A percentile compares a stretch with the other conserved stretches of the same genome.
Conservation (phyloP, 2,888 invertebrate genomes). For the Heteromurus nitidus region DNA sequence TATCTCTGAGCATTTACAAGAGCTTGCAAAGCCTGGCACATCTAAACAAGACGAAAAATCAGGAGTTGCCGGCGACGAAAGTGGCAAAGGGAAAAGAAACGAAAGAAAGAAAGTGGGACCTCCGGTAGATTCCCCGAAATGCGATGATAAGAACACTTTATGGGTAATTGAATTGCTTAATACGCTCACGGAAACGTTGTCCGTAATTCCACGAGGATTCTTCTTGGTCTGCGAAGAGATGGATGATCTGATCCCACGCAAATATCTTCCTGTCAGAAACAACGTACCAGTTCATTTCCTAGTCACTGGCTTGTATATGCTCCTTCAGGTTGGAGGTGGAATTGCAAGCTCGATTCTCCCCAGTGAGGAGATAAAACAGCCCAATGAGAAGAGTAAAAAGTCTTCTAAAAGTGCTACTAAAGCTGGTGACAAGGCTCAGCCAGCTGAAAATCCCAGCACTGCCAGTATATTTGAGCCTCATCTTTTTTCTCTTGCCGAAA, state of each 20-base stretch:
- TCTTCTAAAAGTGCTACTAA: constrained; percentile 47
- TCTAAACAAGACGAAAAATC: constrained; percentile 12
- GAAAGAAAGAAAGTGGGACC: background rate
- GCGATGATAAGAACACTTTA: constrained; percentile 63
- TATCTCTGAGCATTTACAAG: constrained; percentile 52
- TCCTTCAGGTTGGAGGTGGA: constrained; percentile 76
- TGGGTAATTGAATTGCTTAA: constrained; percentile 72
- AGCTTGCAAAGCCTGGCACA: constrained; percentile 31
- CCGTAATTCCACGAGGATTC: constrained; percentile 72
- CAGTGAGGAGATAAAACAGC: constrained; percentile 20
- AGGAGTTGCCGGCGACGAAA: background rate
- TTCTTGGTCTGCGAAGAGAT: constrained; percentile 75
- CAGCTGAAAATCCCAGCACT: constrained; percentile 50
- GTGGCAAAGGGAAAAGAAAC: constrained; percentile 14
- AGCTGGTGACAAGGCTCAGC: constrained; percentile 33
- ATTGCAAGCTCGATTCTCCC: constrained; percentile 64
- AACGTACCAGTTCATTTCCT: constrained; percentile 85
- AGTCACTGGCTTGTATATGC: constrained; percentile 82
- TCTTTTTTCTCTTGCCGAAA: constrained; percentile 73
- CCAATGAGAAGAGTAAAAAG: constrained; percentile 25
- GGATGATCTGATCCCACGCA: constrained; percentile 83
- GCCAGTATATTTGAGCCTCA: constrained; percentile 68
- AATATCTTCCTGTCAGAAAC: constrained; percentile 82
- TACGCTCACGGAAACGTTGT: constrained; percentile 70
- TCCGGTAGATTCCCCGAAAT: background rate